Evolutionary conservation across 2,888 invertebrate species (phyloP), one percentile per base, ranked within the genome.

Genomic region (Quadroppia sp.): DNA sequence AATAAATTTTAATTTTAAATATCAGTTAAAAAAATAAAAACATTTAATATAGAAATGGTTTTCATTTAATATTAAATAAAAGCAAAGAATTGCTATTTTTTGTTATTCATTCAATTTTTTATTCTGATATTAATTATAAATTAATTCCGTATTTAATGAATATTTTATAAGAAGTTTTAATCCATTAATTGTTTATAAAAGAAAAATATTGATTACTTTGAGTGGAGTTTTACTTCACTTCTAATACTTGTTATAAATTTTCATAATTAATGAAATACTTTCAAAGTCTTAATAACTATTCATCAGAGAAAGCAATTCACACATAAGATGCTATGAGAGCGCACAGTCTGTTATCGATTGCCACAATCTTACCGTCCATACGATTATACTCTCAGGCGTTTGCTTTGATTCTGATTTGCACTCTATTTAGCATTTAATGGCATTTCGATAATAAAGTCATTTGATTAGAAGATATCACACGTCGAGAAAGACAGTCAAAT

Each of bases 271-370:
- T 48, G 48, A 48, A 53, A 53, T 53, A 23, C 23, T 53, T 2
- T 53, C n/a, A 53, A 53, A 15, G 53, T 53, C 53, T 53, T 20
- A 53, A 53, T 53, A 53, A 53, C 20, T 53, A 53, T 53, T 53
- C 25, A 53, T 53, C 20, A 53, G 4, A 53, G 20, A 20, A 48
- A 9, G 17, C 6, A 45, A 11, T 17, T 20, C 53, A 53, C 23
- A 7, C 23, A 15, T 20, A n/a, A 53, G 20, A 3, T 13, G 20
- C 7, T 20, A 20, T 53, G 20, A 7, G 23, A 53, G 53, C 53
- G 53, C 53, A 53, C 20, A 53, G 53, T 53, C 15, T n/a, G 20
- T 53, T 20, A 53, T 53, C 53, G 23, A 53, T 53, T 20, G 3
- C 53, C 17, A 20, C 53, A 53, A 53, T 7, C 6, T 20, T 4